Percentiles rank a stretch among this genome's conserved stretches.
Evolutionary conservation across 2,888 invertebrate species (phyloP).

Genomic region (Amaurobius ferox): DNA sequence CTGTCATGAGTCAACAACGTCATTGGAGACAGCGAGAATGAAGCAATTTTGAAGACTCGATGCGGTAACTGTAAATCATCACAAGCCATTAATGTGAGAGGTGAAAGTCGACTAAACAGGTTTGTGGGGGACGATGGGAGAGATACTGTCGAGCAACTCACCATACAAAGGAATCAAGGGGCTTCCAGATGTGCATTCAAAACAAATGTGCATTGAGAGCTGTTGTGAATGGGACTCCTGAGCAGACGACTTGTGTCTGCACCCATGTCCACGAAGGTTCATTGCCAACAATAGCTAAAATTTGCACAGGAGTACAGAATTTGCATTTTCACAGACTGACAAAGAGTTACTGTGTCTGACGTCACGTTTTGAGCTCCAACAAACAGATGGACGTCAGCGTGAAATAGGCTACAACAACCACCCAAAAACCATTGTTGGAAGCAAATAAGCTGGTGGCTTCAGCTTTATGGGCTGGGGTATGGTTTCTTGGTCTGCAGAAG

Average conservation of each 20-base stretch:
- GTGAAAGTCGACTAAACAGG: not conserved
- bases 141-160: not conserved
- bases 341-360: not conserved
- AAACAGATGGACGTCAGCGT: not conserved
- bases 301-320: not conserved
- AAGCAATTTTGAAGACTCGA: too few species aligned
- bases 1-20: too few species aligned
- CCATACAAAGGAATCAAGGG: not conserved
- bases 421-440: not conserved
- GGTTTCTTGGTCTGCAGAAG: not conserved
- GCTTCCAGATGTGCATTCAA: not conserved
- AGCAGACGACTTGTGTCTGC: not conserved
- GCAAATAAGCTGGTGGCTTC: not conserved
- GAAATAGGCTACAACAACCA: not conserved
- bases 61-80: too few species aligned
- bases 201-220: not conserved
- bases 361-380: not conserved
- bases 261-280: not conserved
- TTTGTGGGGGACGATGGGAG: not conserved
- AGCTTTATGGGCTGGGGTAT: not conserved
- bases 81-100: too few species aligned
- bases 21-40: too few species aligned
- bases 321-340: not conserved
- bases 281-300: not conserved
- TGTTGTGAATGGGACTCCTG: not conserved